Conservation (phyloP, 2,113 vertebrate genomes). For the Corydoras maculifer region DNA sequence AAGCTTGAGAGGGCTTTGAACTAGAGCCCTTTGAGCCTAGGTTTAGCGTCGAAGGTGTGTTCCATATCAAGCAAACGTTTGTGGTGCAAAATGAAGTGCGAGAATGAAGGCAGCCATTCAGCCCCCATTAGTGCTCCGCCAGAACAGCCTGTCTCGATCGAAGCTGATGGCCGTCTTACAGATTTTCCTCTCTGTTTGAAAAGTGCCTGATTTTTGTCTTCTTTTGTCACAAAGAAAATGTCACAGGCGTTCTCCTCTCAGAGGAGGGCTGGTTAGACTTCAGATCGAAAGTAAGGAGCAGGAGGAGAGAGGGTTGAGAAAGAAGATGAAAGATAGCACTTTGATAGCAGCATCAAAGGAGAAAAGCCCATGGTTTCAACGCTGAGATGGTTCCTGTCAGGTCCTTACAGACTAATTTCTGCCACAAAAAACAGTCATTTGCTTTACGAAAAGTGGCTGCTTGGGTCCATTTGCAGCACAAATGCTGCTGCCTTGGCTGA, state of each 20-base stretch:
- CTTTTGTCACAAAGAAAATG: slow-evolving; percentile 25
- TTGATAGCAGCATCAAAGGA: slow-evolving; percentile 36
- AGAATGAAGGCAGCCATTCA: not conserved
- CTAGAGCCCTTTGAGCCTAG: not conserved
- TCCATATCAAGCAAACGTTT: not conserved
- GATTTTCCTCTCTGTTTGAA: slow-evolving; percentile 13
- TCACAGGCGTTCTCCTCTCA: slow-evolving; percentile 14
- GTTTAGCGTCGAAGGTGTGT: not conserved
- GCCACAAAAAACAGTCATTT: too few relatives aligned
- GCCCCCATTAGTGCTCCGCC: slow-evolving; percentile 17
- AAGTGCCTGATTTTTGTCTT: not conserved
- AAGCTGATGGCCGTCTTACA: slow-evolving; percentile 1
- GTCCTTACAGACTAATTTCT: too few relatives aligned
- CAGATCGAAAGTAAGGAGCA: slow-evolving; percentile 13
- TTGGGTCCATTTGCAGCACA: too few relatives aligned
- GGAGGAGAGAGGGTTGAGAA: not conserved
- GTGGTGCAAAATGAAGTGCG: not conserved
- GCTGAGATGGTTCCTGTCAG: not conserved
- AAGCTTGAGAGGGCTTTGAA: not conserved
- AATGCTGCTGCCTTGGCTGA: too few relatives aligned
- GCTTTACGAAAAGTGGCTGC: too few relatives aligned
- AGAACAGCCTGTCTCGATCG: slow-evolving; percentile 11
- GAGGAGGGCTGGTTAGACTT: slow-evolving; percentile 15
- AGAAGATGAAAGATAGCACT: slow-evolving; percentile 36
- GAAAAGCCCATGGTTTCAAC: slow-evolving; percentile 19